Conservation (phyloP, 2,113 vertebrate species). For the Boleophthalmus pectinirostris region DNA sequence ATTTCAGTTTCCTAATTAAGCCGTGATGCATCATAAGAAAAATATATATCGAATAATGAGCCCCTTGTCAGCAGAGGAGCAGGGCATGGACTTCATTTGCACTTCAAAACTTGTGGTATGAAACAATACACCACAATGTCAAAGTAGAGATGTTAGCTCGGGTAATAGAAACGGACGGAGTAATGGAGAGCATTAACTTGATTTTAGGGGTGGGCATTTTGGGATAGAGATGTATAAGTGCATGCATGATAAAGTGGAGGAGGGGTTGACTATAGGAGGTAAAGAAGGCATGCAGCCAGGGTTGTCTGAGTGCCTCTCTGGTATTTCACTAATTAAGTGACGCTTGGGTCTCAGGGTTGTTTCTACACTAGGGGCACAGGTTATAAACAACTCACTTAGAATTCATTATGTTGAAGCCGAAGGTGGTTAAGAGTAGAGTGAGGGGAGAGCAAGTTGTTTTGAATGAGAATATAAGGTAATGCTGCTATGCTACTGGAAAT, state of each 20-base stretch:
- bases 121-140: slow-evolving; percentile 31
- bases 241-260: slow-evolving; percentile 6
- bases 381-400: slow-evolving; percentile 29
- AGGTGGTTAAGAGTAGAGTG: not conserved
- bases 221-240: not conserved
- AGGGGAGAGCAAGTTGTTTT: not conserved
- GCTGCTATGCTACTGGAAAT: not conserved
- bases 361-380: slow-evolving; percentile 37
- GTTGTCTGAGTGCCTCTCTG: slow-evolving; percentile 54
- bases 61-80: slow-evolving; percentile 4
- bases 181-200: not conserved
- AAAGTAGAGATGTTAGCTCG: slow-evolving; percentile 27
- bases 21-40: slow-evolving; percentile 49
- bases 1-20: slow-evolving; percentile 60
- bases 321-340: slow-evolving; percentile 65
- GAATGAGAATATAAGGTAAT: not conserved
- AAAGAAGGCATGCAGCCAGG: slow-evolving; percentile 22
- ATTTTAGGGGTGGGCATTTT: slow-evolving; percentile 9
- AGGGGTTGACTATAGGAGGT: slow-evolving; percentile 14
- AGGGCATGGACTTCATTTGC: slow-evolving; percentile 33
- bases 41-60: slow-evolving; percentile 23
- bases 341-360: slow-evolving; percentile 45
- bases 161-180: slow-evolving; percentile 18
- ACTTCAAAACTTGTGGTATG: slow-evolving; percentile 29
- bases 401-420: slow-evolving; percentile 11